Base-by-base conservation (phyloP, 2,888 invertebrate genomes). In the Macaria notata region DNA sequence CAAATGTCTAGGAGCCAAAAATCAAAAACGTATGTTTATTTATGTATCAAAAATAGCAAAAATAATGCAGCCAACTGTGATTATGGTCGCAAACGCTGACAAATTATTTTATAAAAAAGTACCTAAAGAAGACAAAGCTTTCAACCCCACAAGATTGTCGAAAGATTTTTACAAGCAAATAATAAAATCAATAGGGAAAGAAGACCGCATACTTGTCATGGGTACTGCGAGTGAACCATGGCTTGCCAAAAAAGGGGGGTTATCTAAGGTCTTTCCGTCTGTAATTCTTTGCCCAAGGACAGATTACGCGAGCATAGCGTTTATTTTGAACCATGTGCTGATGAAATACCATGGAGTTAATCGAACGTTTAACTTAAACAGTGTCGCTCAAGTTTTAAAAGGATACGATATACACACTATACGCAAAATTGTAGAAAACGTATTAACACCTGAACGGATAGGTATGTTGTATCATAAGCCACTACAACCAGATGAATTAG, bases 151-250 rank as follows among this genome's bases (percentile, higher is more conserved):
- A 66, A 88, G 95, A 50, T 81, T 97, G 39, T 94, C 94, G 50
- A 94, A 92, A 70, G 93, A 94, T 50, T 85, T 96, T 53, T 93
- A 92, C 9, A 96, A 95, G 80, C 88, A 89, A 59, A 88, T 96
- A n/a, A 81, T 96, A 29, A 96, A 95, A 75, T 92, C 92, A 0
- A 93, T 97, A 50, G 92, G 86, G 36, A 77, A 86, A 0, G 92
- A 93, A 3, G 96, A 97, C 77, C 92, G 94, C 65, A 92, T 96
- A 38, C 79, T 95, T 57, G 87, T 97, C 39, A 82, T 97, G 61
- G 96, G 95, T 9, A 93, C 95, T 3, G 93, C 95, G 1, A 77
- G 92, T 1, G 92, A 94, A 68, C 96, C 97, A 0, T 95, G 94
- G 94, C 83, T 94, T 31, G 92, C 92, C 2, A 89, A 85, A 68